Percentiles rank a stretch among this genome's conserved stretches.
Evolutionary conservation across 2,888 invertebrate species (phyloP).

Genomic region (Cephus runcator): DNA sequence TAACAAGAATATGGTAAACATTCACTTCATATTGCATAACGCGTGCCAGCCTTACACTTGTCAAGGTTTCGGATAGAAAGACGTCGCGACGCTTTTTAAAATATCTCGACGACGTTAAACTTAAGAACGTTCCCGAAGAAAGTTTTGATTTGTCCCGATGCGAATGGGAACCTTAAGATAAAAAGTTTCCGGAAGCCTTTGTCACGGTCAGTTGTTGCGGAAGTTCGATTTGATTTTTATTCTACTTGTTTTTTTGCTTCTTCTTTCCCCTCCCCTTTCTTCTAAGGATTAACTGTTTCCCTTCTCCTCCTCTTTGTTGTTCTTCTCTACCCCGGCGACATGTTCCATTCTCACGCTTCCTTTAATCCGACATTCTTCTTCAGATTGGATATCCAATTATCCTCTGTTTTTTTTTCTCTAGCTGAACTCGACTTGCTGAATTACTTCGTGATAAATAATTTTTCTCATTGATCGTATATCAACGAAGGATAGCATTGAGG

Average conservation of each 20-base stretch:
- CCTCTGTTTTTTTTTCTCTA: neutral
- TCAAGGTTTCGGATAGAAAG: neutral
- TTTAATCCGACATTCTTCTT: neutral
- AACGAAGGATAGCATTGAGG: neutral
- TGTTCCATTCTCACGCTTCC: neutral
- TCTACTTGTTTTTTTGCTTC: neutral
- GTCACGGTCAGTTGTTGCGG: neutral
- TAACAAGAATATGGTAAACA: neutral
- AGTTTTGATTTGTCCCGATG: neutral
- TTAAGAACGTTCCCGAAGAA: neutral
- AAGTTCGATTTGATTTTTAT: neutral
- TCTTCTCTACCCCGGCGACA: neutral
- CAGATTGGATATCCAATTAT: neutral
- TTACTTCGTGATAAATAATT: neutral
- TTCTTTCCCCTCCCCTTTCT: neutral
- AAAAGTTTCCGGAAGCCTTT: neutral
- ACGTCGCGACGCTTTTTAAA: neutral
- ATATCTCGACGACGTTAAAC: neutral
- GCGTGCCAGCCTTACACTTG: neutral
- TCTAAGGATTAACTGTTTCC: neutral
- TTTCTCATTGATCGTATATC: neutral
- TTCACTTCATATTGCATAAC: neutral
- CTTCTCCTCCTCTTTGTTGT: neutral
- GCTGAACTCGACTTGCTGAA: neutral
- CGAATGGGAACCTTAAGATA: neutral